These are phyloP conservation scores for Thryonomys swinderianus DNA, from an alignment of 2,113 vertebrate genomes.

Conservation along the genomic window DNA sequence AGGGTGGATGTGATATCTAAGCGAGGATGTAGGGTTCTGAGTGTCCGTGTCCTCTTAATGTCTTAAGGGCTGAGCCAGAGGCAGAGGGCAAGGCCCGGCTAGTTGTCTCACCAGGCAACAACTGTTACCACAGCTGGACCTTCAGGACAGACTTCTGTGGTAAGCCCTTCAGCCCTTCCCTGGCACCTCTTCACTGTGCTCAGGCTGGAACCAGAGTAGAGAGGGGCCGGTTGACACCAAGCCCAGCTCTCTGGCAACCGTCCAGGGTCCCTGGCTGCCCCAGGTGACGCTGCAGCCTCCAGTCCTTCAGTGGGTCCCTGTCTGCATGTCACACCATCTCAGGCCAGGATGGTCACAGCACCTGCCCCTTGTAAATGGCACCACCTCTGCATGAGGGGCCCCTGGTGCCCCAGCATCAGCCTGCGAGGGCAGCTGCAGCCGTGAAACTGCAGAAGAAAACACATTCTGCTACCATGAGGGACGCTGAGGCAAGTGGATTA, in stretches of 20 bases:
- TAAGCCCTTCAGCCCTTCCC: not conserved
- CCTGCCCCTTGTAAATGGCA: not conserved
- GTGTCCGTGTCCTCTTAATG: not conserved
- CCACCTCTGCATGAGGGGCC: not conserved
- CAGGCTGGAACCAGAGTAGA: not conserved
- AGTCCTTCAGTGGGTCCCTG: not conserved
- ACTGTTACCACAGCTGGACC: not conserved
- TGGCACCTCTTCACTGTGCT: not conserved
- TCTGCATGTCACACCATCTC: not conserved
- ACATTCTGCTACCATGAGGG: not conserved
- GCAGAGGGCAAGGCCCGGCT: not conserved
- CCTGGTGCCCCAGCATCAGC: not conserved
- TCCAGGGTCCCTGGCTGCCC: not conserved
- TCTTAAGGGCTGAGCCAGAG: not conserved
- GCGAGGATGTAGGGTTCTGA: not conserved
- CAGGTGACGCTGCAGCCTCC: not conserved
- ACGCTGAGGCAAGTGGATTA: not conserved
- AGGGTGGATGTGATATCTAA: not conserved
- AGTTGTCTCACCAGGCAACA: not conserved
- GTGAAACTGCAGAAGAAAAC: not conserved
- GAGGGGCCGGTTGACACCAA: not conserved
- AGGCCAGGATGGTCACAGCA: not conserved
- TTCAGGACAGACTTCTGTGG: not conserved
- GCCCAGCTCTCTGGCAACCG: not conserved
- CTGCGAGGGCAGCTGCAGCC: not conserved